phyloP scores from a whole-genome alignment of 2,113 vertebrate genomes.

The Miniopterus natalensis region DNA sequence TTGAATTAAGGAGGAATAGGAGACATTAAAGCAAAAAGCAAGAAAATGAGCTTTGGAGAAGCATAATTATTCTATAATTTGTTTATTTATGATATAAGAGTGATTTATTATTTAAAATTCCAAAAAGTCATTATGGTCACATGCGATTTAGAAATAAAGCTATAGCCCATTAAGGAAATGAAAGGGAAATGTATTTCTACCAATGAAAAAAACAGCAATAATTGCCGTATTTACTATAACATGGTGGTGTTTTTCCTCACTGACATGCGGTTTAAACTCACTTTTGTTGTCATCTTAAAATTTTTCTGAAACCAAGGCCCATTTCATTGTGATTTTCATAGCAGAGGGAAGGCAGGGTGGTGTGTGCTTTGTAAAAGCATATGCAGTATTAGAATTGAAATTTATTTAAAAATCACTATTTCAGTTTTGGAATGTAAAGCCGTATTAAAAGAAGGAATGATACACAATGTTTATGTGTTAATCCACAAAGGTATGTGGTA shows the following conservation, averaged over 20 bases:
- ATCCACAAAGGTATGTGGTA: background rate
- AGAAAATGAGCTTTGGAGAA: background rate
- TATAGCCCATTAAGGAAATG: background rate
- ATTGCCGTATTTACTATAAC: background rate
- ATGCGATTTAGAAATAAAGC: conserved; percentile 47
- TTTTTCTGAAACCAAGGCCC: background rate
- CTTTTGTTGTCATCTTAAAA: background rate
- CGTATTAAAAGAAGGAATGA: background rate
- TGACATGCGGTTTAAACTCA: background rate
- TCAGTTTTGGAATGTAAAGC: background rate
- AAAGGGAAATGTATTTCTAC: background rate
- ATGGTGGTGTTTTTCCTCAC: background rate
- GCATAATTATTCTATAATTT: conserved; percentile 12
- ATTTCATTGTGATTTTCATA: conserved; percentile 1
- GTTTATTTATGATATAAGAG: conserved; percentile 37
- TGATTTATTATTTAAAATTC: conserved; percentile 32
- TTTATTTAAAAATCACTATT: background rate
- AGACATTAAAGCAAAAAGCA: background rate
- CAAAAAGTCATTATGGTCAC: background rate
- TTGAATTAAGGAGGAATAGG: background rate
- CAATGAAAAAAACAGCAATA: background rate
- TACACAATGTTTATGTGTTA: background rate
- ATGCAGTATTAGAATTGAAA: background rate
- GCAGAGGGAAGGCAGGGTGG: background rate
- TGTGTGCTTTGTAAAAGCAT: background rate